Evolutionary conservation across 2,888 invertebrate species (phyloP).

Genomic region (Phlogophora meticulosa): DNA sequence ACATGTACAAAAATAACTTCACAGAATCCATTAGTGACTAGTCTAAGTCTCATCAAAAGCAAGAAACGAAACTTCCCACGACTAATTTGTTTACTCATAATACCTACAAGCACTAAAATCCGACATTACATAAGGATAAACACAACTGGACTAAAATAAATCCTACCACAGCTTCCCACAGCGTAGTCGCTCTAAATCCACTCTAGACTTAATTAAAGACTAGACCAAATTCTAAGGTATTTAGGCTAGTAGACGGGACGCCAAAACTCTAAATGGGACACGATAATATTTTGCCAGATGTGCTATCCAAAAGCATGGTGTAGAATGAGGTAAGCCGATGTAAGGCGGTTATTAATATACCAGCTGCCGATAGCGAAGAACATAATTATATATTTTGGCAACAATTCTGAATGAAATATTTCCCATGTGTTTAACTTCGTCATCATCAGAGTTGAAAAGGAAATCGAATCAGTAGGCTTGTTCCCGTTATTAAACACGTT

Average conservation of each 20-base stretch:
- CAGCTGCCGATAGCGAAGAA: conserved; percentile 24
- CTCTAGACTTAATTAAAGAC: conserved; percentile 54
- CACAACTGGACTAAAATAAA: conserved; percentile 44
- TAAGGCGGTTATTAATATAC: conserved; percentile 28
- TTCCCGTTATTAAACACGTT: too few species aligned
- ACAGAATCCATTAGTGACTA: conserved; percentile 2
- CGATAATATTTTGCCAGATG: conserved; percentile 51
- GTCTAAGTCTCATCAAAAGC: neutral
- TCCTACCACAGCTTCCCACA: conserved; percentile 24
- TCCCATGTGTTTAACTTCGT: neutral
- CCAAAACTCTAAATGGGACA: conserved; percentile 47
- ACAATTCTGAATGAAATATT: neutral
- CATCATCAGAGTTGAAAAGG: too few species aligned
- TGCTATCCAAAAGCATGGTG: conserved; percentile 28
- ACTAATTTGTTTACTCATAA: conserved; percentile 1
- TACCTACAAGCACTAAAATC: conserved; percentile 1
- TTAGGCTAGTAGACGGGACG: conserved; percentile 42
- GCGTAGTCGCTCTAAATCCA: conserved; percentile 40
- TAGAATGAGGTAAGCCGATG: conserved; percentile 19
- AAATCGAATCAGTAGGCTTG: too few species aligned
- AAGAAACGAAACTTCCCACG: neutral
- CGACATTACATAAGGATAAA: conserved; percentile 31
- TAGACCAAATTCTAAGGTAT: conserved; percentile 51
- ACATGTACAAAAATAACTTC: neutral
- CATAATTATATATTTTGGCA: conserved; percentile 11